Evolutionary conservation across 2,888 invertebrate genomes (phyloP), one percentile per base, ranked within the genome.

Genomic region (Agonum fuliginosum): DNA sequence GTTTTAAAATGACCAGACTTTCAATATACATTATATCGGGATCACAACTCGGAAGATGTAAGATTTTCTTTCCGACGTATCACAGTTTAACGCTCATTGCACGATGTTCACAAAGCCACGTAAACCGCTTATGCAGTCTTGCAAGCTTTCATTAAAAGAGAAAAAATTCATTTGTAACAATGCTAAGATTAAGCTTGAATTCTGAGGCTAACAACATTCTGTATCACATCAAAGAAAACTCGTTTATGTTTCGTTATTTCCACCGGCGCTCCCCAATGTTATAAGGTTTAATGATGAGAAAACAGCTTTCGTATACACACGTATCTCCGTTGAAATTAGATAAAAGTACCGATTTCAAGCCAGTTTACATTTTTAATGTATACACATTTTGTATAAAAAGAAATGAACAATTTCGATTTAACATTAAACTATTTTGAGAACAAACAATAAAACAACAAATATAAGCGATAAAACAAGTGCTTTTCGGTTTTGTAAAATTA

Each of bases 21-120:
- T 54, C 72, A 73, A 73, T 58, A 54, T 54, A 73, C 54, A 54
- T 54, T 58, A 73, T 20, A 71, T 67, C 51, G 30, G 48, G 48
- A 46, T 46, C 46, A 70, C 27, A 51, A 73, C 54, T n/a, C n/a
- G n/a, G n/a, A n/a, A n/a, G n/a, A n/a, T n/a, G n/a, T n/a, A 30
- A 34, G 41, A 62, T 65, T 65, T 30, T 14, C 12, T 43, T 22
- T 14, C 20, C 3, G 58, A 58, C 58, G 24, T 14, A 58, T 58
- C n/a, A n/a, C n/a, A n/a, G n/a, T 34, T 34, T 34, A 34, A 6
- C 34, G 34, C 34, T 34, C 14, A 6, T 43, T 43, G 43, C 43
- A n/a, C n/a, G n/a, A n/a, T n/a, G n/a, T n/a, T 43, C 43, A 43
- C 43, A 43, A 30, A 43, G 14, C 12, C 17, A n/a, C 43, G 14